These are phyloP conservation scores for Kobus ellipsiprymnus DNA, from an alignment of 2,113 vertebrate genomes.

Conservation along the genomic window DNA sequence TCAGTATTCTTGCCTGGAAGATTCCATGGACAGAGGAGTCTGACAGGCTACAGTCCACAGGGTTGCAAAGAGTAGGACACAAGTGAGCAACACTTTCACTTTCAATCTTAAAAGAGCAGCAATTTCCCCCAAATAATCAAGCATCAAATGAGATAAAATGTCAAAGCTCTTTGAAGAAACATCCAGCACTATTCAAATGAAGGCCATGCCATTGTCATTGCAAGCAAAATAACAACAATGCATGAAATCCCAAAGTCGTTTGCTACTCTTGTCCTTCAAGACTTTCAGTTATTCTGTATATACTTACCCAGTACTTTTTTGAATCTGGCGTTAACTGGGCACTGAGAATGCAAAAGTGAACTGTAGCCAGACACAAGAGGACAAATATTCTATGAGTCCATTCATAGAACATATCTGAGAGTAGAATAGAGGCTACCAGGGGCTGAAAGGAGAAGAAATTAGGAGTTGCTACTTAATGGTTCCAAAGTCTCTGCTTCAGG, in stretches of 20 bases:
- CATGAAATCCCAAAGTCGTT: not conserved
- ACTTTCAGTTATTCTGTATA: not conserved
- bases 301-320: not conserved
- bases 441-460: accelerated
- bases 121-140: not conserved
- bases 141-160: not conserved
- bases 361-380: not conserved
- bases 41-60: not conserved
- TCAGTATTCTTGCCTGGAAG: not conserved
- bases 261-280: not conserved
- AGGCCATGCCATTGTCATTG: not conserved
- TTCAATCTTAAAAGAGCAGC: not conserved
- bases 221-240: not conserved
- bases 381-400: not conserved
- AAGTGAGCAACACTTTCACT: not conserved
- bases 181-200: not conserved
- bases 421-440: not conserved
- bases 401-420: not conserved
- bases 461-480: not conserved
- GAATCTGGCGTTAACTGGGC: not conserved
- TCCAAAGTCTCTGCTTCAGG: not conserved
- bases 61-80: not conserved
- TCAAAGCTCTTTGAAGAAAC: not conserved
- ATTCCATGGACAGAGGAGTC: not conserved
- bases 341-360: not conserved